Conservation (phyloP, 2,113 vertebrate genomes). For the Lucifuga dentata region DNA sequence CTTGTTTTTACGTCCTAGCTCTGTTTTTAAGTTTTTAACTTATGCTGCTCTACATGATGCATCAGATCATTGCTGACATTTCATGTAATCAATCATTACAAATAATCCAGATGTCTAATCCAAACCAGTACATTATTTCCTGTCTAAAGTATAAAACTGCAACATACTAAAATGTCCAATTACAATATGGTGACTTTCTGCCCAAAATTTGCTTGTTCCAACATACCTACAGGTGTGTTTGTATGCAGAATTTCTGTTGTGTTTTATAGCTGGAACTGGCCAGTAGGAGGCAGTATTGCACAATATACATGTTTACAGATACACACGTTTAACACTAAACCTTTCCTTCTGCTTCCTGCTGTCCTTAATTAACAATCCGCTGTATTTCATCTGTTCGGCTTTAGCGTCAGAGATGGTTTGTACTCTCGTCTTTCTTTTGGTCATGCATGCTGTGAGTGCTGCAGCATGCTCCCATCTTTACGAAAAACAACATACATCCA, state of each 20-base stretch:
- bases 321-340: background rate
- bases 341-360: background rate
- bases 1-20: background rate
- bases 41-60: too few relatives aligned
- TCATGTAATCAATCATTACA: too few relatives aligned
- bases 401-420: conserved; percentile 99
- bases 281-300: conserved; percentile 56
- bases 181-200: background rate
- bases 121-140: too few relatives aligned
- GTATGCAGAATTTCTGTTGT: background rate
- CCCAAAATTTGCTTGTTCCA: too few relatives aligned
- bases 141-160: background rate
- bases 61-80: too few relatives aligned
- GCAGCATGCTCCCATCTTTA: conserved; percentile 11
- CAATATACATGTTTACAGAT: background rate
- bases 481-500: background rate
- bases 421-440: conserved; percentile 75
- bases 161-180: background rate
- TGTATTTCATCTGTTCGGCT: conserved; percentile 61
- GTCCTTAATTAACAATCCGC: conserved; percentile 60
- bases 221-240: background rate
- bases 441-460: conserved; percentile 9
- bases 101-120: too few relatives aligned
- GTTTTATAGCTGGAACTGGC: background rate
- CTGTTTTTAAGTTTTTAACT: background rate